Conservation (phyloP, 2,888 invertebrate genomes). For the Cosmopolites sordidus region DNA sequence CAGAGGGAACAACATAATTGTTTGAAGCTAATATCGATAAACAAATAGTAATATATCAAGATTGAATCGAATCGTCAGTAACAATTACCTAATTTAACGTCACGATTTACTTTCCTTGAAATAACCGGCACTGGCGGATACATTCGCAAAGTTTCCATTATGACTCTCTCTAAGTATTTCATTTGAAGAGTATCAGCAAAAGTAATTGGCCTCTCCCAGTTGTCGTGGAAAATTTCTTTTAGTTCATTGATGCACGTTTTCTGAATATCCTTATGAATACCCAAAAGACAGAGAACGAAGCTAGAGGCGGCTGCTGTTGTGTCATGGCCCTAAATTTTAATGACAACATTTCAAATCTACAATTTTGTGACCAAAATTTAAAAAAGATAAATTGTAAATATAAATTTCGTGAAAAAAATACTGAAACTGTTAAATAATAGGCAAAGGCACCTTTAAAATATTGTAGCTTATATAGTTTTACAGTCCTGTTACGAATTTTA, state of each 20-base stretch:
- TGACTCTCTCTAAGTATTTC: slow-evolving; percentile 77
- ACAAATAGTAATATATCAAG: too few species aligned
- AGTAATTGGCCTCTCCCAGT: slow-evolving; percentile 69
- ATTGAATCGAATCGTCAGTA: too few species aligned
- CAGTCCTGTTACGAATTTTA: too few species aligned
- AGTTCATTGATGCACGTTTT: slow-evolving; percentile 67
- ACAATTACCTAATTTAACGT: slow-evolving; percentile 62
- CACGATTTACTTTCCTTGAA: slow-evolving; percentile 67
- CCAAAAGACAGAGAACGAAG: slow-evolving; percentile 75
- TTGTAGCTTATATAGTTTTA: too few species aligned
- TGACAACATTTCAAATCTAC: too few species aligned
- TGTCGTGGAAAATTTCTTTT: slow-evolving; percentile 66
- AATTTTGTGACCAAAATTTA: too few species aligned
- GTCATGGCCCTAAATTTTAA: slow-evolving; percentile 62
- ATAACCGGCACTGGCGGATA: slow-evolving; percentile 78
- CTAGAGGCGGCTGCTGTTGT: slow-evolving; percentile 80
- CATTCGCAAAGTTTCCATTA: slow-evolving; percentile 75
- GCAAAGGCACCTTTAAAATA: too few species aligned
- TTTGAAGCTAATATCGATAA: slow-evolving; percentile 59
- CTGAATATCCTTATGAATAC: slow-evolving; percentile 69
- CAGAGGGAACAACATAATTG: slow-evolving; percentile 63
- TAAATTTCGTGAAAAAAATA: neutral
- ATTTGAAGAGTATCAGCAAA: slow-evolving; percentile 81
- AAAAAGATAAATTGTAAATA: too few species aligned
- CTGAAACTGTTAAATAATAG: too few species aligned